Evolutionary conservation across 2,797 vertebrate genomes (phyloP), one percentile per base, ranked within the genome.

Genomic region (Phoeniculus purpureus): DNA sequence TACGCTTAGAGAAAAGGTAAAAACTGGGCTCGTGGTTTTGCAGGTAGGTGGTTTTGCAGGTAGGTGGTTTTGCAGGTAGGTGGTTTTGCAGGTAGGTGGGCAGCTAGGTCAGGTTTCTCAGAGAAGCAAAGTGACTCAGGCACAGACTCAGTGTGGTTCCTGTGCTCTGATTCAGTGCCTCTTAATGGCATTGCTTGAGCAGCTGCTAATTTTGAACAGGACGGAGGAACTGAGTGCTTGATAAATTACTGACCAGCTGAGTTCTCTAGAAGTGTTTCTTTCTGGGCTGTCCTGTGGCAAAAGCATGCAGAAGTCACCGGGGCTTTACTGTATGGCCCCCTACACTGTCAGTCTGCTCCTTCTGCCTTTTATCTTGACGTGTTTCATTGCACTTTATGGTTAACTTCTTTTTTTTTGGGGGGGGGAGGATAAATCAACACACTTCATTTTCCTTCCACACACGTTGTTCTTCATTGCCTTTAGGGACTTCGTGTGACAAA

Each of bases 401-500:
- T 65, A 94, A 18, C n/a, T n/a, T n/a, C n/a, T 48, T 62, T 37
- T 37, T 82, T 78, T 68, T 68, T 45, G 0, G 1, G 14, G 8
- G 12, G 14, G 20, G 4, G 7, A 12, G 43, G 50, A 54, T 86
- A 84, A 88, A 67, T 90, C 58, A 95, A 91, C 68, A 94, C 70
- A 85, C 50, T 89, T 29, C 14, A 3, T 94, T 95, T 92, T 94
- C 55, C 70, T 82, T 84, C 64, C 32, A 55, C 55, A 58, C 29
- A 43, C 87, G 93, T 97, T 92, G 93, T 97, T 92, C 92, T 96
- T 95, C 81, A 74, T 82, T 93, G 92, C 94, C 94, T 93, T 94
- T 74, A 88, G 85, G 89, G 96, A 90, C 95, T 94, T 93, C 27
- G 85, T 94, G 90, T 95, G 88, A 97, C 95, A 96, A 97, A 96